Evolutionary conservation across 1,140 invertebrate species (phyloP).

Genomic region (Drepana arcuata): DNA sequence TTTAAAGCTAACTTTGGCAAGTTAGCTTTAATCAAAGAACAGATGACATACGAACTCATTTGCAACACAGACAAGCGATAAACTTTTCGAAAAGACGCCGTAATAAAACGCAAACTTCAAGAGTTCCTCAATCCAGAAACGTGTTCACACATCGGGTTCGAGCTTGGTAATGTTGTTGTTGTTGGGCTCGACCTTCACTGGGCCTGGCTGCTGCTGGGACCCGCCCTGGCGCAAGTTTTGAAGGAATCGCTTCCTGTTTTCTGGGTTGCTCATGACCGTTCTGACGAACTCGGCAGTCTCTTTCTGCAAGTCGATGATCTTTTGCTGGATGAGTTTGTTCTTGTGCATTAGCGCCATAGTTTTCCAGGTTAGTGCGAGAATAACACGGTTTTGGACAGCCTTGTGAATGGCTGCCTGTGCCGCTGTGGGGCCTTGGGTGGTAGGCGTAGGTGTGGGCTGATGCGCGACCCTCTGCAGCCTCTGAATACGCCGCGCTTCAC

Average conservation of each 20-base stretch:
- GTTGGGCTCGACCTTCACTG: no score
- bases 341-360: slow-evolving; percentile 58
- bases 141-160: no score
- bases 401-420: slow-evolving; percentile 21
- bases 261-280: slow-evolving; percentile 46
- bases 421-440: not conserved
- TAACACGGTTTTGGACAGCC: slow-evolving; percentile 44
- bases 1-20: no score
- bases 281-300: slow-evolving; percentile 56
- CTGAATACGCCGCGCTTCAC: slow-evolving; percentile 46
- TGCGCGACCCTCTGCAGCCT: slow-evolving; percentile 31
- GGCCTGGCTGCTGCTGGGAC: no score
- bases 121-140: no score
- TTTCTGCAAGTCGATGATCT: slow-evolving; percentile 53
- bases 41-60: no score
- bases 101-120: no score
- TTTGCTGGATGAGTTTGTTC: slow-evolving; percentile 57
- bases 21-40: no score
- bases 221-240: no score
- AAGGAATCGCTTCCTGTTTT: slow-evolving; percentile 43
- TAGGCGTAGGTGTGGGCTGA: slow-evolving; percentile 11
- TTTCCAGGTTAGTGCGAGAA: slow-evolving; percentile 53
- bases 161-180: no score
- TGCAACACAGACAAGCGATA: no score
- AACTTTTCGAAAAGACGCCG: no score